Evolutionary conservation across 2,113 vertebrate species (phyloP).

Genomic region (Mellivora capensis): DNA sequence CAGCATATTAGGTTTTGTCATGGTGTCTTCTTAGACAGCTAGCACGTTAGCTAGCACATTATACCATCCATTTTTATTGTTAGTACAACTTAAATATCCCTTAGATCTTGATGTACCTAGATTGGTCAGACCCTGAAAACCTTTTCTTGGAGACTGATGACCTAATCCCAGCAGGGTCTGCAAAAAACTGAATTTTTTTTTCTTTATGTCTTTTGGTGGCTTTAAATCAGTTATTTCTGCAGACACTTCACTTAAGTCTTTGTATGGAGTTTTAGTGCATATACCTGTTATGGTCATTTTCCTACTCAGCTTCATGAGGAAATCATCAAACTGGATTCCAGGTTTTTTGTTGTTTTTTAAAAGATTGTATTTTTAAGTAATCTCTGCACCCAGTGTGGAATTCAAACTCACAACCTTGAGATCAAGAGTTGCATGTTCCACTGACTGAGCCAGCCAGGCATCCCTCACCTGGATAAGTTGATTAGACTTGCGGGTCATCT

Average conservation of each 20-base stretch:
- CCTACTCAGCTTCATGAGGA: not conserved
- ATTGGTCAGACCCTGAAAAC: not conserved
- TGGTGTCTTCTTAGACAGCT: not conserved
- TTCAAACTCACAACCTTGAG: not conserved
- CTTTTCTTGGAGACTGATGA: not conserved
- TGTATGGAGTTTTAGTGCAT: not conserved
- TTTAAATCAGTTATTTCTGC: not conserved
- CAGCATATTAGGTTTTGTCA: not conserved
- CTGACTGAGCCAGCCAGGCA: not conserved
- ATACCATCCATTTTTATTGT: not conserved
- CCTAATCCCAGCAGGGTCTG: not conserved
- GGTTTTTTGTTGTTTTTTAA: not conserved
- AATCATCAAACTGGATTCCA: not conserved
- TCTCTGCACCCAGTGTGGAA: not conserved
- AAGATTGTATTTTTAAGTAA: not conserved
- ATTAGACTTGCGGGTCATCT: not conserved
- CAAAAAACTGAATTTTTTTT: not conserved
- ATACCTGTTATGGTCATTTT: not conserved
- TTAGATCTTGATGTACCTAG: not conserved
- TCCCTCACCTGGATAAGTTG: not conserved
- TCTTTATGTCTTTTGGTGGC: not conserved
- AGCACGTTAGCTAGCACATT: not conserved
- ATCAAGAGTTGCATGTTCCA: not conserved
- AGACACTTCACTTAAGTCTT: not conserved
- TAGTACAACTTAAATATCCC: not conserved